These are phyloP conservation scores for Pachymerium ferrugineum DNA, from an alignment of 2,888 invertebrate genomes.

Conservation along the genomic window DNA sequence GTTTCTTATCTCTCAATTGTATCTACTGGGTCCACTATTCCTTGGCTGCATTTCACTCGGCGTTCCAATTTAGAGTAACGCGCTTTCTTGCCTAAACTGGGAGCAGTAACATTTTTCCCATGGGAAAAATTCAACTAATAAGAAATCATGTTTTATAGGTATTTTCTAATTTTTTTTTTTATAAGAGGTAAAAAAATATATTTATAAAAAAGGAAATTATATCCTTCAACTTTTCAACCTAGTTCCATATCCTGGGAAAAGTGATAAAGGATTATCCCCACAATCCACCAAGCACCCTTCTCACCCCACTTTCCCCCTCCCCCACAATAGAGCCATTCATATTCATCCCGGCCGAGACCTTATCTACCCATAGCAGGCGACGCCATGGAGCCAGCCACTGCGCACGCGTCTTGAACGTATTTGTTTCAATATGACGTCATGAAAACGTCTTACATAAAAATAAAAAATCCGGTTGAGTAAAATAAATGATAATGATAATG, in stretches of 20 bases:
- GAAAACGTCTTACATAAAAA: not conserved
- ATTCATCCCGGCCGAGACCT: not conserved
- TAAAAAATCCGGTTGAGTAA: no score
- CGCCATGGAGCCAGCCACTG: not conserved
- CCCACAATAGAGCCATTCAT: not conserved
- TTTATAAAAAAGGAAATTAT: not conserved
- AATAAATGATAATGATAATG: not conserved
- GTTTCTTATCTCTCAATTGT: not conserved
- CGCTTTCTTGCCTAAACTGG: not conserved
- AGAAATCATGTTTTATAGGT: not conserved
- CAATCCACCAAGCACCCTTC: not conserved
- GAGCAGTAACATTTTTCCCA: not conserved
- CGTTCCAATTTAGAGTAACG: not conserved
- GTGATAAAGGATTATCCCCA: not conserved
- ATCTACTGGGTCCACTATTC: not conserved
- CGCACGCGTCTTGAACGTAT: not conserved
- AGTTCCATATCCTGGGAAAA: not conserved
- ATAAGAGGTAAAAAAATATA: not conserved
- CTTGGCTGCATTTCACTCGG: not conserved
- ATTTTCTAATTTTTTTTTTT: no score
- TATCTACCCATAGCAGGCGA: not conserved
- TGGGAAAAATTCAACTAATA: not conserved
- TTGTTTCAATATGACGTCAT: not conserved
- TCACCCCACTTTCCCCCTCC: not conserved
- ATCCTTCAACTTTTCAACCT: not conserved